Percentiles rank a stretch among this genome's conserved stretches.
Conservation (phyloP, 1,140 invertebrate genomes). For the Anastrepha obliqua region DNA sequence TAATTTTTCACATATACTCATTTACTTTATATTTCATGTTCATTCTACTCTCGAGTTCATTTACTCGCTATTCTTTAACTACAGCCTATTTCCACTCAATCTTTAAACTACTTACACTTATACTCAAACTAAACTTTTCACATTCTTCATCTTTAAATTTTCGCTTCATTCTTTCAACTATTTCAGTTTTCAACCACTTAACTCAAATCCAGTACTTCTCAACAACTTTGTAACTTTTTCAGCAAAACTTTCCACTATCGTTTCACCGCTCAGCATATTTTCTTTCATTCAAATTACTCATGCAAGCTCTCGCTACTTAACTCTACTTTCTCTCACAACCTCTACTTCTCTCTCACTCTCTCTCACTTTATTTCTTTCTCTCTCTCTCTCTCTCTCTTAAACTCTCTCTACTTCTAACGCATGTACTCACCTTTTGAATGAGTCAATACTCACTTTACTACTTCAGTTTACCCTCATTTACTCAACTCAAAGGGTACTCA, state of each 20-base stretch:
- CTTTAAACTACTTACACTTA: not conserved
- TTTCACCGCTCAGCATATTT: too few relatives aligned
- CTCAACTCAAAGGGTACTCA: conserved; percentile 14
- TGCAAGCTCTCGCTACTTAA: not conserved
- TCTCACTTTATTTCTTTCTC: not conserved
- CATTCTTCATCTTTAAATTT: not conserved
- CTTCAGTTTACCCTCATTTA: not conserved
- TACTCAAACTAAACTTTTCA: not conserved
- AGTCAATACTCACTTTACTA: not conserved
- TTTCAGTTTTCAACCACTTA: not conserved
- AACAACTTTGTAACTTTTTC: not conserved
- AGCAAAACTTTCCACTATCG: not conserved
- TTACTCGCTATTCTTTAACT: not conserved
- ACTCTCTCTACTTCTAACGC: not conserved
- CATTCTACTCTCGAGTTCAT: not conserved
- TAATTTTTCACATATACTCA: not conserved
- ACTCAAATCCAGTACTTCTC: not conserved
- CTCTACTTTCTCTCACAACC: not conserved
- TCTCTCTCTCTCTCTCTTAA: not conserved
- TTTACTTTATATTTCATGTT: not conserved
- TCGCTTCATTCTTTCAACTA: not conserved
- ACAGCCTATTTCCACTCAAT: conserved; percentile 58
- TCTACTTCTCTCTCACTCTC: not conserved
- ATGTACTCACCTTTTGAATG: not conserved
- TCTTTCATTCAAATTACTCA: not conserved